Conservation (phyloP, 2,797 vertebrate genomes). For the Hafferia zeledoni region DNA sequence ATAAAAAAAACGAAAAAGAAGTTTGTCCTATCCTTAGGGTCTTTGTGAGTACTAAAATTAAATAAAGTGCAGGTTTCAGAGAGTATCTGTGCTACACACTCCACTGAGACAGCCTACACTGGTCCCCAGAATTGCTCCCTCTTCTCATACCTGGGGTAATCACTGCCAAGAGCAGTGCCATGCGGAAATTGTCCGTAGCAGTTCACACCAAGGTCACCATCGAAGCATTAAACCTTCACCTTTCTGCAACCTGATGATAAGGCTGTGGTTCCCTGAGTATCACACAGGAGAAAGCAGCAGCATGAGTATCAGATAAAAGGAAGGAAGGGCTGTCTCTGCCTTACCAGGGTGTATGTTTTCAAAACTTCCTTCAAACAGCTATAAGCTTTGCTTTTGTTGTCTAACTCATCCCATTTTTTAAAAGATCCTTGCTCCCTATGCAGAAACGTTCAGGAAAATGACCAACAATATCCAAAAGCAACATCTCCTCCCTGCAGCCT, state of each 20-base stretch:
- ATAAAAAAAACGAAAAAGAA: background rate
- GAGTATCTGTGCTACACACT: background rate
- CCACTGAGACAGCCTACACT: background rate
- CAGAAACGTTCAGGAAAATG: rapidly evolving
- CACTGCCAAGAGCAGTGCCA: background rate
- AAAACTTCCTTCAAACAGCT: background rate
- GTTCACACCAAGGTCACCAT: background rate
- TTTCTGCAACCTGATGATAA: background rate
- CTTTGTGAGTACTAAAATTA: background rate
- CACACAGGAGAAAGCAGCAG: background rate
- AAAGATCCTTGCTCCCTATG: background rate
- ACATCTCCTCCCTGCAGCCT: background rate
- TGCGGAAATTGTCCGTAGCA: background rate
- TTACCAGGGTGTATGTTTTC: background rate
- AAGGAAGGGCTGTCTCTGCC: background rate
- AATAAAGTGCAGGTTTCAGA: background rate
- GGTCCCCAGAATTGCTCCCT: background rate
- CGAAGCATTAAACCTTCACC: background rate
- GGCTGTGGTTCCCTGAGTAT: background rate
- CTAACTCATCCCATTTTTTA: background rate
- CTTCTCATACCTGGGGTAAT: background rate
- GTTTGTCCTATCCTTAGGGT: background rate
- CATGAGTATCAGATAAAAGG: background rate
- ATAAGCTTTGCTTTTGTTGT: background rate
- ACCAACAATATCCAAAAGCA: background rate